Base-by-base conservation (phyloP, 2,888 invertebrate species). In the Leptothorax acervorum region DNA sequence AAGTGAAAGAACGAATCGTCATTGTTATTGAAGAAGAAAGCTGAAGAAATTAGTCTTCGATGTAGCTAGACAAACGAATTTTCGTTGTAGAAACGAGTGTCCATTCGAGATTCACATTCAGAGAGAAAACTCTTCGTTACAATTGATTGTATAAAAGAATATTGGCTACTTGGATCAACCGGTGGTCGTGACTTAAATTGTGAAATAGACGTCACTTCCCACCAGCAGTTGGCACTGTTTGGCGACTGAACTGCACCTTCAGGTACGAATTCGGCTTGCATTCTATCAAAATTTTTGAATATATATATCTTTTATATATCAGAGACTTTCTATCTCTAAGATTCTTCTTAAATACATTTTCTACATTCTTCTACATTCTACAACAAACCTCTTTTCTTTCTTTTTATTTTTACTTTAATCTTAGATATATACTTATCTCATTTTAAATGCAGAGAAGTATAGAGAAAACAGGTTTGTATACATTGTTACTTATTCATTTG, bases 171-270 rank as follows among this genome's bases (percentile, higher is more conserved):
- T 66, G 28, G 23, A 60, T 48, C 71, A 28, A 70, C 18, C 48
- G 60, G 23, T 60, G 71, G 71, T 71, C 48, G 73, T 51, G 60
- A 71, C 28, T 62, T 31, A 28, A 79, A 55, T 60, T 45, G 73
- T 62, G 73, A 39, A 18, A 57, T 48, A 31, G 31, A 31, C 68
- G 42, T 42, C 68, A n/a, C 39, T 71, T 42, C 15, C 28, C 12
- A 53, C 23, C 45, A n/a, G 3, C 15, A 60, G 23, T 66, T 45
- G 23, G 65, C 23, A 11, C 28, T 28, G 66, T 66, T 45, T 60
- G 79, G 11, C 60, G 18, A 18, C 48, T 55, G 60, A 35, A 45
- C 35, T 70, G 70, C 18, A n/a, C 12, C 4, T 73, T 60, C 73
- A 81, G 79, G 79, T 81, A 81, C 2, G 70, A 31, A 23, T 42